Base-by-base conservation (phyloP, 2,113 vertebrate genomes). In the Piliocolobus tephrosceles region DNA sequence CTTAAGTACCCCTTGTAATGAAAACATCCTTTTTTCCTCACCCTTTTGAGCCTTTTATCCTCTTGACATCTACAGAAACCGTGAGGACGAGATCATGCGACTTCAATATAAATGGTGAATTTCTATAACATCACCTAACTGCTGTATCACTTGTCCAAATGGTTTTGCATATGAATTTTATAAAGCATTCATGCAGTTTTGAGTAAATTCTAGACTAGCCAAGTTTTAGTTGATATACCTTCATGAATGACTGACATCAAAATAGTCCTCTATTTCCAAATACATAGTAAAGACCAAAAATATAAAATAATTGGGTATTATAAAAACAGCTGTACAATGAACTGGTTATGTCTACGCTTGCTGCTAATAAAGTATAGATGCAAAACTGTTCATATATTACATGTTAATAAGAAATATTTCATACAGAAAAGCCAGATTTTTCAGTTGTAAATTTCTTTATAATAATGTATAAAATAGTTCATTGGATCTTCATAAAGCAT, bases 111-210 rank as follows among this genome's bases (percentile, higher is more conserved):
- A 98, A 97, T 2, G 89, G 18, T 43, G 75, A 97, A 93, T 91
- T 96, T 95, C 92, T 93, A 96, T 23, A 88, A 98, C 95, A 92
- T 91, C 92, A 73, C 38, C 75, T 92, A 97, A 83, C 92, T 96
- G 76, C 52, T 73, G 91, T 94, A 66, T 88, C 87, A 95, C 17
- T 90, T 70, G 72, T 97, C 94, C 96, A 98, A 92, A 98, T 97
- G 94, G 96, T 81, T 98, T 97, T 97, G 88, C 83, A 97, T 97
- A 98, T 97, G 94, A 97, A 93, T 95, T 97, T 98, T 97, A 96
- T 68, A 47, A 98, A 97, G 85, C 27, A 73, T 78, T 95, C 80
- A 91, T 45, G 70, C 35, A 88, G 81, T 93, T 93, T 91, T 95
- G 20, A 25, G 92, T 96, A 97, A 97, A 97, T 72, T 17, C 35